Conservation (phyloP, 2,113 vertebrate genomes). For the Hirundichthys speculiger region DNA sequence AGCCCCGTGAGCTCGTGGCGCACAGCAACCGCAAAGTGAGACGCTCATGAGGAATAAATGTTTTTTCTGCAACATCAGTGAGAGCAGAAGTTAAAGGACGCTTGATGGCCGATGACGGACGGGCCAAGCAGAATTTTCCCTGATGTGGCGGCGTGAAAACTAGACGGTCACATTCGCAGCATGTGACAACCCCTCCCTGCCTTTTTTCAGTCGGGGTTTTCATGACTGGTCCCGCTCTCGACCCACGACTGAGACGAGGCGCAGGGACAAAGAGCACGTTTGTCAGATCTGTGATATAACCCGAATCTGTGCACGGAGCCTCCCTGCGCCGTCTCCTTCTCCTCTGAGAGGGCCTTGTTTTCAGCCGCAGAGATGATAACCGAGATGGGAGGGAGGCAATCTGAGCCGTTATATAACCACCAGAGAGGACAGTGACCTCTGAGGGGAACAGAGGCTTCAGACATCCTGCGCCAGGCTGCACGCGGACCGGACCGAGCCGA, state of each 20-base stretch:
- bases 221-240: constrained; percentile 12
- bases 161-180: constrained; percentile 15
- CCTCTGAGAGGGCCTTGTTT: constrained; percentile 61
- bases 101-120: not conserved
- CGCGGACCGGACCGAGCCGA: not conserved
- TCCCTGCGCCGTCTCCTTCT: constrained; percentile 44
- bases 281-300: constrained; percentile 63
- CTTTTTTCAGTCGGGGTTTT: constrained; percentile 5
- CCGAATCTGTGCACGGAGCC: constrained; percentile 36
- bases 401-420: constrained; percentile 49
- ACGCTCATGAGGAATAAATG: too few relatives aligned
- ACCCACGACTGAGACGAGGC: constrained; percentile 32
- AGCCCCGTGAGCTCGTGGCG: too few relatives aligned
- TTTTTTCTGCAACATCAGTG: not conserved
- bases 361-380: constrained; percentile 48
- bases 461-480: not conserved
- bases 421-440: constrained; percentile 35
- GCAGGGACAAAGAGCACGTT: constrained; percentile 51
- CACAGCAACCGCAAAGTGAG: too few relatives aligned
- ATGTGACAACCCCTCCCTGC: constrained; percentile 37
- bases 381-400: constrained; percentile 14
- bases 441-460: constrained; percentile 3
- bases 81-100: not conserved
- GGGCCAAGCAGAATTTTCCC: not conserved
- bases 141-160: not conserved